Conservation (phyloP, 2,797 vertebrate species). For the Lates japonicus region DNA sequence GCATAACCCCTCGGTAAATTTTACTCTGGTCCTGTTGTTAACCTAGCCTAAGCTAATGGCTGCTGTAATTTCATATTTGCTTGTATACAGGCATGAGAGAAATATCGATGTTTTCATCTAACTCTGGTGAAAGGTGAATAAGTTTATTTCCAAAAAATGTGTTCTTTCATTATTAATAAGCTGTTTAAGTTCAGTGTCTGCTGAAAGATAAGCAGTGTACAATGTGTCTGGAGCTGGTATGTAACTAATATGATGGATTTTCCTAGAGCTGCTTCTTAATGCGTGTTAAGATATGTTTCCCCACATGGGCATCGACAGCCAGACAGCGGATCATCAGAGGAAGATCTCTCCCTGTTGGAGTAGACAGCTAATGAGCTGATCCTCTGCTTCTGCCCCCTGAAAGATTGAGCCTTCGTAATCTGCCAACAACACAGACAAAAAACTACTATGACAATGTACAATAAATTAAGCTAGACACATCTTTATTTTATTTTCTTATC, state of each 20-base stretch:
- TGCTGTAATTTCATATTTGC: too few relatives aligned
- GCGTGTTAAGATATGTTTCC: conserved; percentile 87
- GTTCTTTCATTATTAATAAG: too few relatives aligned
- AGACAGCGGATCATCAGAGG: conserved; percentile 87
- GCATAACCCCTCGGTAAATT: too few relatives aligned
- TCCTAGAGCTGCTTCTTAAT: conserved; percentile 82
- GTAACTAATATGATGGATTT: conserved; percentile 87
- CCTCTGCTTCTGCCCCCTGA: conserved; percentile 90
- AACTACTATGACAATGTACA: background rate
- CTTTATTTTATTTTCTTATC: too few relatives aligned
- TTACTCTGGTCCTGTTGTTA: too few relatives aligned
- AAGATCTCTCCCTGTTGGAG: conserved; percentile 85
- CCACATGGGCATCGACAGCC: conserved; percentile 87
- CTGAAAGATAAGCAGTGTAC: conserved; percentile 53
- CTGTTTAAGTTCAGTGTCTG: background rate
- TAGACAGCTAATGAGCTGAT: conserved; percentile 88
- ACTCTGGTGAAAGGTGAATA: too few relatives aligned
- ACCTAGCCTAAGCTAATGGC: too few relatives aligned
- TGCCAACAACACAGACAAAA: conserved; percentile 60
- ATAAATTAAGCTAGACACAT: background rate
- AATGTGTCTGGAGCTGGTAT: conserved; percentile 89
- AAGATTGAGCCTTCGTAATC: conserved; percentile 88
- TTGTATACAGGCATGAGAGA: too few relatives aligned
- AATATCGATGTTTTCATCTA: too few relatives aligned
- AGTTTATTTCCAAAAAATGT: too few relatives aligned